These are phyloP conservation scores for Aldrovandia affinis DNA, from an alignment of 2,797 vertebrate species.

Conservation along the genomic window DNA sequence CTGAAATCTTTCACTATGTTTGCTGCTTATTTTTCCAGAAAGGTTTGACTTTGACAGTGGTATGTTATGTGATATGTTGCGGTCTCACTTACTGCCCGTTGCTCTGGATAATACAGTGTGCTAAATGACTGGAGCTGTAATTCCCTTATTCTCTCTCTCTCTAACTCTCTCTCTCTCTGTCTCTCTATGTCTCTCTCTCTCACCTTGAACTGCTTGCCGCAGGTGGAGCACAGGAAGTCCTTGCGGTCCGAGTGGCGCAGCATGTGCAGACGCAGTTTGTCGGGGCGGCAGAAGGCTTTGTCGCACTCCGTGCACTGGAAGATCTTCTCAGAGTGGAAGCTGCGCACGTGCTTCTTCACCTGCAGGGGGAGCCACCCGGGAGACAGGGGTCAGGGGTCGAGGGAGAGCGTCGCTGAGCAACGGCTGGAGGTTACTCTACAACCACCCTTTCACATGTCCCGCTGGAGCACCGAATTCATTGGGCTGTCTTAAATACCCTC, in stretches of 20 bases:
- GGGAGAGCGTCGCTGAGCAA: background rate
- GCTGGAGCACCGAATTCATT: no score
- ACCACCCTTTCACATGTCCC: background rate
- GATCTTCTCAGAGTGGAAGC: constrained; percentile 96
- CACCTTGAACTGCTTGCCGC: constrained; percentile 98
- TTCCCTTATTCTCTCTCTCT: no score
- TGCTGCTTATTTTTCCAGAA: no score
- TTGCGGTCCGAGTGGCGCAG: constrained; percentile 95
- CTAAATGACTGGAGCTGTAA: no score
- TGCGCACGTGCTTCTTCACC: constrained; percentile 97
- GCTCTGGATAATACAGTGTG: no score
- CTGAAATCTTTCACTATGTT: no score
- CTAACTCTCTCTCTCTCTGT: no score
- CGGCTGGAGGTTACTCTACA: background rate
- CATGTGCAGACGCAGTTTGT: constrained; percentile 97
- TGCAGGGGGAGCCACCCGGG: constrained; percentile 53
- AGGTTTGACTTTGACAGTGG: no score
- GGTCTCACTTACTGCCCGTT: no score
- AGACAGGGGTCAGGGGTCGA: background rate
- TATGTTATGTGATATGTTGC: no score
- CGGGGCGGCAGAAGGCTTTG: constrained; percentile 95
- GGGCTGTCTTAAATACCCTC: background rate
- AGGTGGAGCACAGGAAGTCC: constrained; percentile 96
- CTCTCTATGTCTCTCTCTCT: no score
- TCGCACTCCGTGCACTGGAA: constrained; percentile 96